Conservation (phyloP, 2,888 invertebrate genomes). For the Agrochola circellaris region DNA sequence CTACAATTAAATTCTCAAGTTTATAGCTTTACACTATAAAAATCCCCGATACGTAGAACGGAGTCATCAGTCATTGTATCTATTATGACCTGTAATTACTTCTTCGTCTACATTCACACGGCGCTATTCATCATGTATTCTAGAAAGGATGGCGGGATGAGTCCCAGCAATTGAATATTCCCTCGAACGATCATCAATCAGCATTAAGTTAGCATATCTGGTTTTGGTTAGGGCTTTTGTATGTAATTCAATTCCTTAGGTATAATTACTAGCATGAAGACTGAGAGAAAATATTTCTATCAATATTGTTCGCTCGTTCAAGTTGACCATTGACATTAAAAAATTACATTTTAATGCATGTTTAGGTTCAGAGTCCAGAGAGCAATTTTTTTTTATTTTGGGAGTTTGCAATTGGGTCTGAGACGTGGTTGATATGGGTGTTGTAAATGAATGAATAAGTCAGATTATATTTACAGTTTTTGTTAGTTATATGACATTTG, state of each 20-base stretch:
- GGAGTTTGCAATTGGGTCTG: background rate
- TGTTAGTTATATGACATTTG: background rate
- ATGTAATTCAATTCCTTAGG: background rate
- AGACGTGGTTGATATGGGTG: background rate
- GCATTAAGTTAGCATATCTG: conserved; percentile 31
- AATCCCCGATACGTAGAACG: conserved; percentile 23
- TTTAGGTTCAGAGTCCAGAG: too few relatives aligned
- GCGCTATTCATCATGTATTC: conserved; percentile 48
- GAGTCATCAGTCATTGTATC: conserved; percentile 33
- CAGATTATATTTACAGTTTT: background rate
- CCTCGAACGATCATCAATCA: conserved; percentile 43
- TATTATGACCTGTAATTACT: conserved; percentile 43
- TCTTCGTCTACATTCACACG: conserved; percentile 23
- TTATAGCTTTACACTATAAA: conserved; percentile 9
- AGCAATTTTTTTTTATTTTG: too few relatives aligned
- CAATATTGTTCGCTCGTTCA: background rate
- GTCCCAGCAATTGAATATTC: conserved; percentile 32
- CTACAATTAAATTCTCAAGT: background rate
- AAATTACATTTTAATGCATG: background rate
- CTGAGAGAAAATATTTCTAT: background rate
- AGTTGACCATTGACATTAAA: background rate
- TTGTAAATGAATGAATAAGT: background rate
- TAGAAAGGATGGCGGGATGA: conserved; percentile 15
- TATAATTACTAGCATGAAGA: background rate
- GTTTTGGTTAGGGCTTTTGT: conserved; percentile 1